Evolutionary conservation across 1,140 invertebrate species (phyloP).

Genomic region (Trypoxylus dichotomus): DNA sequence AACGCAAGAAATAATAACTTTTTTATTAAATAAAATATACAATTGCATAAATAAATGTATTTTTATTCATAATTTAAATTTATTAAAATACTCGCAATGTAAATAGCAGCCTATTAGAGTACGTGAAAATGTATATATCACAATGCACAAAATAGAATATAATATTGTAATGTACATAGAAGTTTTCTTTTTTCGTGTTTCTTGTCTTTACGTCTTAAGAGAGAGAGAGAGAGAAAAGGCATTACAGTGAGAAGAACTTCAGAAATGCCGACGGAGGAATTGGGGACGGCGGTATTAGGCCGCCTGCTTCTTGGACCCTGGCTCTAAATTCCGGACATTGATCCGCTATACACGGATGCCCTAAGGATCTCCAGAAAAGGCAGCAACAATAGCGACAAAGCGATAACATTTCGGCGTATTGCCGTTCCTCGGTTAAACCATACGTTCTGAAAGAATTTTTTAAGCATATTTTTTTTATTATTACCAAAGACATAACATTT

Average conservation of each 20-base stretch:
- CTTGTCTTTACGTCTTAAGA: not conserved
- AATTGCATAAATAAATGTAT: constrained; percentile 26
- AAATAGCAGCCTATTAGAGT: constrained; percentile 33
- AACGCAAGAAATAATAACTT: not conserved
- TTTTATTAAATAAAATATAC: constrained; percentile 24
- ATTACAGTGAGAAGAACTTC: constrained; percentile 86
- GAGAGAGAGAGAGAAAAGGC: not conserved
- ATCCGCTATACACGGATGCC: constrained; percentile 87
- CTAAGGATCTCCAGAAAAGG: constrained; percentile 93
- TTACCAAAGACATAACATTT: no score
- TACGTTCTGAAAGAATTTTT: constrained; percentile 65
- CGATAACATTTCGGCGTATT: constrained; percentile 92
- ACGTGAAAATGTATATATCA: constrained; percentile 27
- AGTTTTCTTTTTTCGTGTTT: not conserved
- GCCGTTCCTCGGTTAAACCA: constrained; percentile 83
- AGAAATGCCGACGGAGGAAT: constrained; percentile 86
- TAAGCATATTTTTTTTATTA: no score
- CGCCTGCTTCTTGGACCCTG: constrained; percentile 75
- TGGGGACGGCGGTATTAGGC: constrained; percentile 77
- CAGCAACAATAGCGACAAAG: constrained; percentile 94
- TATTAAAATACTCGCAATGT: constrained; percentile 25
- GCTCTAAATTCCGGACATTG: constrained; percentile 79
- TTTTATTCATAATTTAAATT: constrained; percentile 29
- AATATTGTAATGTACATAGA: constrained; percentile 24
- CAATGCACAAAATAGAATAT: constrained; percentile 31